These are phyloP conservation scores for Cyclina sinensis DNA, from an alignment of 1,140 invertebrate species.

Conservation along the genomic window DNA sequence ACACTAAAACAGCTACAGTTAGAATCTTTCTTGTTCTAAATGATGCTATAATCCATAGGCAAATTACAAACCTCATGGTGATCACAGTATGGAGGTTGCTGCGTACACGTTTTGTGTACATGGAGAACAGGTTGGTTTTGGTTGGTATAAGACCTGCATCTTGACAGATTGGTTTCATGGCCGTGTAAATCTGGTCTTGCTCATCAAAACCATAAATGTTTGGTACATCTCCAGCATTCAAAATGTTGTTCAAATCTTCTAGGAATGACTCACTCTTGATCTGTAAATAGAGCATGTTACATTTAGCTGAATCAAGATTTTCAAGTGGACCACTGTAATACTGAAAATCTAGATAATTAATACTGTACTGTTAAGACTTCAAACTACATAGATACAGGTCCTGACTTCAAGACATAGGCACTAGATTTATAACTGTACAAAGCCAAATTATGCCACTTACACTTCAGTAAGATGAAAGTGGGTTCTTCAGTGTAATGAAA, in stretches of 20 bases:
- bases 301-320: too few species aligned
- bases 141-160: conserved; percentile 89
- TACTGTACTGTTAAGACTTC: too few species aligned
- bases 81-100: conserved; percentile 94
- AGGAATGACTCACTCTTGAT: conserved; percentile 87
- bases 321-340: too few species aligned
- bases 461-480: too few species aligned
- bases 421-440: too few species aligned
- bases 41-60: neutral
- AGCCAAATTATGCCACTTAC: too few species aligned
- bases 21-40: too few species aligned
- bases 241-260: conserved; percentile 87
- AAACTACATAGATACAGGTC: too few species aligned
- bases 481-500: too few species aligned
- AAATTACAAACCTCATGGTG: conserved; percentile 92
- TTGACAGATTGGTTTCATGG: conserved; percentile 86
- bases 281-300: conserved; percentile 70
- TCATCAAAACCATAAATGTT: conserved; percentile 87
- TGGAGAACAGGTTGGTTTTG: conserved; percentile 93
- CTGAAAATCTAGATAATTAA: too few species aligned
- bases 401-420: too few species aligned
- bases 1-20: too few species aligned
- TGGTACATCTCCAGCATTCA: conserved; percentile 93
- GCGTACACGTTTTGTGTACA: conserved; percentile 93
- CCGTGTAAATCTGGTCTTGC: conserved; percentile 86